Evolutionary conservation across 2,113 vertebrate species (phyloP).

Genomic region (Brachyhypopomus gauderio): DNA sequence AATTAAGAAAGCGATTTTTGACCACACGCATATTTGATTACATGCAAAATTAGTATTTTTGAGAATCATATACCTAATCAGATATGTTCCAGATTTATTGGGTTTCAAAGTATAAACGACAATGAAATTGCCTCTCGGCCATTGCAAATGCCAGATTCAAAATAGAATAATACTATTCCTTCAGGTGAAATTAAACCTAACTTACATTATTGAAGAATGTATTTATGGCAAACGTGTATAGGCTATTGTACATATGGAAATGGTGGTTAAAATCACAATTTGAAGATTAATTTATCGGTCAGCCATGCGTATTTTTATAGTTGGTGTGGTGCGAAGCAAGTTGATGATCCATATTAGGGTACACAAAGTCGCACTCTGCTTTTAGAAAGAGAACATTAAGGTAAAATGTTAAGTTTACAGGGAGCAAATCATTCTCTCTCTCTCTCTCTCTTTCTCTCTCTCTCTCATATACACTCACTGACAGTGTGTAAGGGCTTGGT

Average conservation of each 20-base stretch:
- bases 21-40: neutral
- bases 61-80: neutral
- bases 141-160: neutral
- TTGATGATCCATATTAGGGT: too few species aligned
- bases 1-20: neutral
- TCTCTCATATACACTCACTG: neutral
- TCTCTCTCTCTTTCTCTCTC: neutral
- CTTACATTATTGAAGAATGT: neutral
- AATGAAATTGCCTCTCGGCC: neutral
- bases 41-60: neutral
- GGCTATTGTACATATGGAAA: neutral
- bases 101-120: neutral
- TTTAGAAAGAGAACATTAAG: neutral
- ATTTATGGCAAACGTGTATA: neutral
- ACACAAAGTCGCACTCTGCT: neutral
- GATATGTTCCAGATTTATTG: neutral
- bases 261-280: neutral
- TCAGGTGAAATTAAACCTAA: slow-evolving; percentile 9
- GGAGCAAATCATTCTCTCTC: neutral
- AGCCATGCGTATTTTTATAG: neutral
- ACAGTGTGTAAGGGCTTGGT: neutral
- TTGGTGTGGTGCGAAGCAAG: too few species aligned
- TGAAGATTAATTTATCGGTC: too few species aligned
- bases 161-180: slow-evolving; percentile 24
- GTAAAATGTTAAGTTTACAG: neutral